These are phyloP conservation scores for Melanotaenia nigrans DNA, from an alignment of 2,797 vertebrate species.

Conservation along the genomic window DNA sequence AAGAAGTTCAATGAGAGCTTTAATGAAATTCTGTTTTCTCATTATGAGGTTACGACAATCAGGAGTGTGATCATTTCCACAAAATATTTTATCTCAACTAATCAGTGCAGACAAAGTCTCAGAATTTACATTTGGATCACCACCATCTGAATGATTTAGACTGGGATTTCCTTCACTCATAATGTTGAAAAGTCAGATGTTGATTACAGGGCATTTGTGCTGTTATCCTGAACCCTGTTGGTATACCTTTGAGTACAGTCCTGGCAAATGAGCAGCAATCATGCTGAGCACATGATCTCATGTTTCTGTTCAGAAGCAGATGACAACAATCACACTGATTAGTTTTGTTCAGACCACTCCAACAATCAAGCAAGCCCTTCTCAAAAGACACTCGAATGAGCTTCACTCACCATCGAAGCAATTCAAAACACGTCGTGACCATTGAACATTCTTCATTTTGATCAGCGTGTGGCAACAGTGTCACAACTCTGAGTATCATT, in stretches of 20 bases:
- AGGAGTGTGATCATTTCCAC: conserved; percentile 23
- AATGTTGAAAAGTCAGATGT: conserved; percentile 29
- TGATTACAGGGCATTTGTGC: conserved; percentile 58
- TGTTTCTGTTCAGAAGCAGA: conserved; percentile 69
- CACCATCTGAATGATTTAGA: conserved; percentile 39
- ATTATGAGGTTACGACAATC: conserved; percentile 24
- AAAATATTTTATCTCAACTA: conserved; percentile 38
- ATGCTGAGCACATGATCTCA: conserved; percentile 61
- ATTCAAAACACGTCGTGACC: conserved; percentile 59
- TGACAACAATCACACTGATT: conserved; percentile 78
- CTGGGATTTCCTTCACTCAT: conserved; percentile 31
- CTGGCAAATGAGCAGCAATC: conserved; percentile 69
- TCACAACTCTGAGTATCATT: conserved; percentile 53
- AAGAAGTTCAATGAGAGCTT: conserved; percentile 12
- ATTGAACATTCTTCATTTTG: conserved; percentile 51
- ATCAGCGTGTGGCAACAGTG: conserved; percentile 55
- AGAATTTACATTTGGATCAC: conserved; percentile 32
- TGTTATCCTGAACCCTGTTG: conserved; percentile 57
- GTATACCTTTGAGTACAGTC: conserved; percentile 53
- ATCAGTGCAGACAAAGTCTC: conserved; percentile 29
- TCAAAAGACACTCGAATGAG: conserved; percentile 60
- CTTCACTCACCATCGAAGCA: conserved; percentile 44
- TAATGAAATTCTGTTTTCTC: conserved; percentile 16
- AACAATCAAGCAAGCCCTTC: conserved; percentile 75
- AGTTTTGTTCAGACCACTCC: conserved; percentile 74